Evolutionary conservation across 2,113 vertebrate genomes (phyloP).

Genomic region (Ailuropoda melanoleuca): DNA sequence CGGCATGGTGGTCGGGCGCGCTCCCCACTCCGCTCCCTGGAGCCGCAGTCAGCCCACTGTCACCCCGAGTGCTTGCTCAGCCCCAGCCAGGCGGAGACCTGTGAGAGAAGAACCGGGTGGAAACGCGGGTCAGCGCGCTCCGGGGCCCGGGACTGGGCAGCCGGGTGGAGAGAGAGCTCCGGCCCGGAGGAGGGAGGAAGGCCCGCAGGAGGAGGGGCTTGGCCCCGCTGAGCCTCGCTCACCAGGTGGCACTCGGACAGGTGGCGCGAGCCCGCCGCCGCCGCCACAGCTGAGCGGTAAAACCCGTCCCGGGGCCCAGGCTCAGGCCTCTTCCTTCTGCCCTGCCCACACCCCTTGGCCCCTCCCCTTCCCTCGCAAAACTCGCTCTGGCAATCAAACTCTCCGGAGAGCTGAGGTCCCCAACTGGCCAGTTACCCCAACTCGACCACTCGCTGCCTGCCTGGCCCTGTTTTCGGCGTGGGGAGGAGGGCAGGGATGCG

Average conservation of each 20-base stretch:
- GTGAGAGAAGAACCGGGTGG: constrained; percentile 69
- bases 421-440: not conserved
- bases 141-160: not conserved
- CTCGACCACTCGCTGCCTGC: not conserved
- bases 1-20: constrained; percentile 87
- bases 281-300: constrained; percentile 23
- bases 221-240: constrained; percentile 78
- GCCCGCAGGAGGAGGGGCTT: constrained; percentile 61
- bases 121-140: constrained; percentile 58
- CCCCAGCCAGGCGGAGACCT: constrained; percentile 59
- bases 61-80: not conserved
- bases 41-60: constrained; percentile 38
- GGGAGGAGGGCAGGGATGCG: not conserved
- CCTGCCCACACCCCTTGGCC: constrained; percentile 19
- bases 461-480: not conserved
- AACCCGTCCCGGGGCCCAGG: not conserved
- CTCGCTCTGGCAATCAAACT: constrained; percentile 68
- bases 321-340: not conserved
- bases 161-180: not conserved
- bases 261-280: constrained; percentile 82
- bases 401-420: not conserved
- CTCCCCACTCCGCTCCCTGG: not conserved
- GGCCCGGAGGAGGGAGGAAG: not conserved
- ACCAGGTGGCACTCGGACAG: constrained; percentile 94
- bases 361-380: constrained; percentile 9